These are phyloP conservation scores for Theretra japonica DNA, from an alignment of 2,888 invertebrate genomes.

Conservation along the genomic window DNA sequence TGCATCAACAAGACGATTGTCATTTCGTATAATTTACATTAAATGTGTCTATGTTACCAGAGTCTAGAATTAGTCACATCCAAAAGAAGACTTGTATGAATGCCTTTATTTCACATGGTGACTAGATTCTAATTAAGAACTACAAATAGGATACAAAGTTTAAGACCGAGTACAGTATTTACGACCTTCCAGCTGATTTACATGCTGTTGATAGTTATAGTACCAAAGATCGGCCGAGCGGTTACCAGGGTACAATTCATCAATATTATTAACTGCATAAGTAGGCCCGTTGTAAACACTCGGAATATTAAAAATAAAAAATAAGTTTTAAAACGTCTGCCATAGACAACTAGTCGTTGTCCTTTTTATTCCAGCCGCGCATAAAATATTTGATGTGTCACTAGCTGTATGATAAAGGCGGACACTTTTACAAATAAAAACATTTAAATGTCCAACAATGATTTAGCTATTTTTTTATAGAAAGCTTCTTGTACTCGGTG, in stretches of 20 bases:
- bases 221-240: neutral
- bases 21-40: too few relatives aligned
- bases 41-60: too few relatives aligned
- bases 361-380: slow-evolving; percentile 6
- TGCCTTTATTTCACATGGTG: too few relatives aligned
- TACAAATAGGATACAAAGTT: too few relatives aligned
- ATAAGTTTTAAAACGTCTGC: slow-evolving; percentile 5
- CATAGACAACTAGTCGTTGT: slow-evolving; percentile 1
- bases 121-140: too few relatives aligned
- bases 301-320: neutral
- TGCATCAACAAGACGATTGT: too few relatives aligned
- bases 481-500: neutral
- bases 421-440: slow-evolving; percentile 18
- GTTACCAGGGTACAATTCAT: neutral
- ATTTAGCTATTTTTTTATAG: neutral
- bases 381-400: slow-evolving; percentile 24
- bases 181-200: neutral
- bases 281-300: neutral
- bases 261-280: neutral
- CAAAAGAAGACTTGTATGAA: too few relatives aligned
- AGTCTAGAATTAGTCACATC: too few relatives aligned
- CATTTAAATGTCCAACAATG: slow-evolving; percentile 6
- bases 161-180: neutral
- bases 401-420: slow-evolving; percentile 18
- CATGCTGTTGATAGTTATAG: neutral